Conservation (phyloP, 2,797 vertebrate genomes). For the Sparus aurata region DNA sequence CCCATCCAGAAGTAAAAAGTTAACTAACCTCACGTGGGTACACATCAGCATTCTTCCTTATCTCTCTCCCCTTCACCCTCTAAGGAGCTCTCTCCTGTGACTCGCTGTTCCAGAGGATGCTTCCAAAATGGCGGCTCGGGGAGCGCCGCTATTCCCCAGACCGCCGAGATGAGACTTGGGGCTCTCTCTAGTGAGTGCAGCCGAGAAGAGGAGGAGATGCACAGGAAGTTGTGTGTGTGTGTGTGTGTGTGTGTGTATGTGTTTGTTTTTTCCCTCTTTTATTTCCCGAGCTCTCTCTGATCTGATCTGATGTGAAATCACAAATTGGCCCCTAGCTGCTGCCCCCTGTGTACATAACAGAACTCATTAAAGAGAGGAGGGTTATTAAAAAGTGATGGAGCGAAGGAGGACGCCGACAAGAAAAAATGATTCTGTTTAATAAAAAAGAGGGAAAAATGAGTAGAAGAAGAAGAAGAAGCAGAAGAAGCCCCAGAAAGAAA, state of each 20-base stretch:
- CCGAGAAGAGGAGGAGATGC: slow-evolving; percentile 54
- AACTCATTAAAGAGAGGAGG: slow-evolving; percentile 85
- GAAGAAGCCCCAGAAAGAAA: slow-evolving; percentile 55
- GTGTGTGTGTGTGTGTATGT: slow-evolving; percentile 16
- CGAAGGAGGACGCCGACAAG: slow-evolving; percentile 77
- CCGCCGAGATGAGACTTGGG: slow-evolving; percentile 67
- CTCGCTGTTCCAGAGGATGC: slow-evolving; percentile 72
- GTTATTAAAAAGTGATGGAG: slow-evolving; percentile 87
- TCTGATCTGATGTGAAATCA: slow-evolving; percentile 85
- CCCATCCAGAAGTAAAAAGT: slow-evolving; percentile 55
- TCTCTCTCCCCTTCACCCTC: slow-evolving; percentile 49
- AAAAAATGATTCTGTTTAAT: slow-evolving; percentile 81
- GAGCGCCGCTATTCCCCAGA: slow-evolving; percentile 76
- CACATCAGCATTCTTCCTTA: slow-evolving; percentile 58
- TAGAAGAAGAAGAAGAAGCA: slow-evolving; percentile 14
- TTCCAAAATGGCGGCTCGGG: slow-evolving; percentile 78
- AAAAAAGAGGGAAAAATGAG: slow-evolving; percentile 63
- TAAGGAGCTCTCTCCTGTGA: slow-evolving; percentile 59
- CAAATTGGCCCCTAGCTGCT: slow-evolving; percentile 84
- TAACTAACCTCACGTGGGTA: slow-evolving; percentile 63
- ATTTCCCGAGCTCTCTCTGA: slow-evolving; percentile 74
- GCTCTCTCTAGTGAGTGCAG: slow-evolving; percentile 62
- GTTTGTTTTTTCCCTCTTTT: slow-evolving; percentile 34
- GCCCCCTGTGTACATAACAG: slow-evolving; percentile 85
- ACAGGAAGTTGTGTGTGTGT: slow-evolving; percentile 40